Conservation (phyloP, 2,888 invertebrate species). For the Griposia aprilina region DNA sequence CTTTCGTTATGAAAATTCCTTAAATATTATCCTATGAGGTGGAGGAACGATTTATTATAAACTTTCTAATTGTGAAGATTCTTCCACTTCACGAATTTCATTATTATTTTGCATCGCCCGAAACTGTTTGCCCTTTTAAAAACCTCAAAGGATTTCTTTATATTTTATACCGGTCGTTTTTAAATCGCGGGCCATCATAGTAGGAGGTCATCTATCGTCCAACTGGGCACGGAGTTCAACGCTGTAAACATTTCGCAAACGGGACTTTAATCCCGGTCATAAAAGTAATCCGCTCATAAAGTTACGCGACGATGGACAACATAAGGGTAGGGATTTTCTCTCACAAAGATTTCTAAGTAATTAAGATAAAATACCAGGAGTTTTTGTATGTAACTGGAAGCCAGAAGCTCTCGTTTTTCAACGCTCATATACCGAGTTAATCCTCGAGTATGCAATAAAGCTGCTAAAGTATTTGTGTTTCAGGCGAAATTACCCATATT, state of each 20-base stretch:
- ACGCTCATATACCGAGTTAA: constrained; percentile 88
- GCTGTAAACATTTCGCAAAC: constrained; percentile 89
- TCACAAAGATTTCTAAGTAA: constrained; percentile 89
- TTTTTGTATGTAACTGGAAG: constrained; percentile 87
- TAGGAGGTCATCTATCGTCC: constrained; percentile 65
- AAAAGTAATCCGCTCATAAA: constrained; percentile 91
- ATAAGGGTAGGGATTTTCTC: constrained; percentile 89
- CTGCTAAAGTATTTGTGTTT: constrained; percentile 89
- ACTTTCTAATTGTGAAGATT: constrained; percentile 74
- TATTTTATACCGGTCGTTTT: constrained; percentile 54
- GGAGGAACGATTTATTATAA: constrained; percentile 76
- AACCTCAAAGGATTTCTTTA: constrained; percentile 53
- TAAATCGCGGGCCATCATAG: constrained; percentile 37
- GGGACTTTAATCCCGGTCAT: constrained; percentile 89
- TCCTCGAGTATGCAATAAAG: constrained; percentile 89
- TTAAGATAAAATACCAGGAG: constrained; percentile 89
- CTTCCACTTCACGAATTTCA: constrained; percentile 62
- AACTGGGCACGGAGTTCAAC: constrained; percentile 80
- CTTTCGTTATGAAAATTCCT: constrained; percentile 81
- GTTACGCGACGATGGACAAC: constrained; percentile 90
- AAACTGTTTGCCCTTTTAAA: constrained; percentile 41
- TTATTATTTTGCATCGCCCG: constrained; percentile 51
- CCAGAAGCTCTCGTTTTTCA: constrained; percentile 85
- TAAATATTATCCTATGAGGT: constrained; percentile 77
- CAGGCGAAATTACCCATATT: constrained; percentile 90